Evolutionary conservation across 1,140 invertebrate genomes (phyloP), one percentile per base, ranked within the genome.

Genomic region (Zophobas morio): DNA sequence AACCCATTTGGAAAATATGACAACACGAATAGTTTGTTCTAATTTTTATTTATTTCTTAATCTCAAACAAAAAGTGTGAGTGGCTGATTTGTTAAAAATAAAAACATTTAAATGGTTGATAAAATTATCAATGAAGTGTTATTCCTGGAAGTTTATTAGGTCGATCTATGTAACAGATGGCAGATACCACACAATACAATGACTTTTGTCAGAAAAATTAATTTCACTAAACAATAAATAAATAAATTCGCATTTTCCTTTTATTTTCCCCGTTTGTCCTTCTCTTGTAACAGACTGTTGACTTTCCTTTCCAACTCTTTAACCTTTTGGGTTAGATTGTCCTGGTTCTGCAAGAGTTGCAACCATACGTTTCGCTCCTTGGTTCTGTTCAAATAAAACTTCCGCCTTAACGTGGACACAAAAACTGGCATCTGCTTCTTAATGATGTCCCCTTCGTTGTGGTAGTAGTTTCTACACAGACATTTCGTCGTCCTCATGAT

Each of bases 401-500:
- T 84, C 70, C 77, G 81, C 20, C 76, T 79, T 1, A 84, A 70
- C 1, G 83, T 84, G 1, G 83, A 84, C 1, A 84, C 60, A 40
- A 82, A 81, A 4, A 82, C 47, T 1, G 83, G 83, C 80, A 84
- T 83, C 53, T 84, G 82, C 70, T 84, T 83, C 20, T 40, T 36
- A 33, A 56, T 40, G 1, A 42, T 35, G 8, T 75, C 42, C 1
- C 70, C 20, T 34, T 73, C 8, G 3, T 57, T 6, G 47, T 57
- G 37, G 56, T 70, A 82, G 57, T 82, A 83, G 63, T 81, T 83
- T 2, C 74, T 74, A 54, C 79, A 79, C 20, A 84, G 78, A 63
- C 82, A 84, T 76, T 85, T 85, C 1, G 78, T 82, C 1, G 80
- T 81, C 57, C 85, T 80, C 8, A 79, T 82, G 4, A 84, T 51